These are phyloP conservation scores for Tonatia bakeri DNA, from an alignment of 2,113 vertebrate species.

Conservation along the genomic window DNA sequence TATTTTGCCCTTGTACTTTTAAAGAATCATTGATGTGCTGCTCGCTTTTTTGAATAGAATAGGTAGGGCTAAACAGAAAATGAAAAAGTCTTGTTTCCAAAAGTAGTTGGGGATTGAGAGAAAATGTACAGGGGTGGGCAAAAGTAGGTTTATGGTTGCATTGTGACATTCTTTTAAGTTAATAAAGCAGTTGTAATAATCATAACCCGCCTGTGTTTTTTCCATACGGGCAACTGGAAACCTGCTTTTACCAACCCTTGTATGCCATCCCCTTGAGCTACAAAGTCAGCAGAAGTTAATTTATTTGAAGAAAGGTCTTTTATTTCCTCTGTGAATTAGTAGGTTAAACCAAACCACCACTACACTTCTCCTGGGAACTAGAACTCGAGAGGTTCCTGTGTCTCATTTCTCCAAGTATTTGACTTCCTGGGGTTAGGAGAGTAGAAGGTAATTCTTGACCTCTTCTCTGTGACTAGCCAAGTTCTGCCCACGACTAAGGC, in stretches of 20 bases:
- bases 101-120: neutral
- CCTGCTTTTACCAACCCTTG: too few species aligned
- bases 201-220: too few species aligned
- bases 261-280: neutral
- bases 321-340: neutral
- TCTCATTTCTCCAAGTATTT: neutral
- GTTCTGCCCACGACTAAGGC: neutral
- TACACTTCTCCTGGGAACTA: neutral
- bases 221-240: too few species aligned
- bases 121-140: neutral
- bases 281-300: neutral
- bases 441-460: neutral
- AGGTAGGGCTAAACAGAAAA: neutral
- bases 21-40: constrained; percentile 3
- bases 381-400: neutral
- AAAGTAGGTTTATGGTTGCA: too few species aligned
- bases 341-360: neutral
- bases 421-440: neutral
- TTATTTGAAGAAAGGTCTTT: neutral
- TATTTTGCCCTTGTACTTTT: neutral
- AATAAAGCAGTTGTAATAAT: too few species aligned
- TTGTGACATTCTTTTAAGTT: too few species aligned
- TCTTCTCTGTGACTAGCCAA: neutral
- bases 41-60: neutral
- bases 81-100: neutral